Base-by-base conservation (phyloP, 2,888 invertebrate genomes). In the Drosophila fungiperda region DNA sequence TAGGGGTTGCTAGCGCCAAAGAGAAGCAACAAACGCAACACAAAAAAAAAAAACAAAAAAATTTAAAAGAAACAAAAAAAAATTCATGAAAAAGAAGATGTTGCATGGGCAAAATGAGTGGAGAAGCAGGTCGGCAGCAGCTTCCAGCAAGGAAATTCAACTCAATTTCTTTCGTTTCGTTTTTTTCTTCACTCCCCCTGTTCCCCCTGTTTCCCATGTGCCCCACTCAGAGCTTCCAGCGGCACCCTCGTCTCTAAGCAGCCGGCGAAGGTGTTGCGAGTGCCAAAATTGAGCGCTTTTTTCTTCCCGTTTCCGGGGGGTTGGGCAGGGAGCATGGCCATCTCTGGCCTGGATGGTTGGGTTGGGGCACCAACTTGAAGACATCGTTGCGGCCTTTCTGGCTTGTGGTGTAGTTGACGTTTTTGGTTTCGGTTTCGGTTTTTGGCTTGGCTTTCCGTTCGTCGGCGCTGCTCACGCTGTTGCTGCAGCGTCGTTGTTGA, bases 361-460 rank as follows among this genome's bases (percentile, higher is more conserved):
- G 76, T 68, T 61, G 70, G 60, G 68, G 53, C 11, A 66, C 68
- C 83, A 82, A 82, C 80, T 88, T 86, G 85, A 88, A 85, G 88
- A 87, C 86, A 82, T 86, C 88, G 88, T 88, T 86, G 87, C 87
- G 88, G 85, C 88, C 86, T 86, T 88, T 83, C 80, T 88, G 83
- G 83, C 88, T 88, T 87, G 86, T 87, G 86, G 89, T 89, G 86
- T 87, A 89, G 86, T 87, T 87, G 86, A 87, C 86, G 89, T 86
- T 89, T 87, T 89, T 78, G 78, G 78, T 78, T 78, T 80, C 87
- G 87, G 83, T 82, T 83, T 83, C 78, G 89, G 87, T 87, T 84
- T 83, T 83, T 82, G 76, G 75, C 65, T 80, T 82, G 76, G 86
- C 77, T 83, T 76, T 73, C 73, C 76, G 68, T 74, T 75, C 78